Evolutionary conservation across 2,797 vertebrate species (phyloP).

Genomic region (Notolepis coatsorum): DNA sequence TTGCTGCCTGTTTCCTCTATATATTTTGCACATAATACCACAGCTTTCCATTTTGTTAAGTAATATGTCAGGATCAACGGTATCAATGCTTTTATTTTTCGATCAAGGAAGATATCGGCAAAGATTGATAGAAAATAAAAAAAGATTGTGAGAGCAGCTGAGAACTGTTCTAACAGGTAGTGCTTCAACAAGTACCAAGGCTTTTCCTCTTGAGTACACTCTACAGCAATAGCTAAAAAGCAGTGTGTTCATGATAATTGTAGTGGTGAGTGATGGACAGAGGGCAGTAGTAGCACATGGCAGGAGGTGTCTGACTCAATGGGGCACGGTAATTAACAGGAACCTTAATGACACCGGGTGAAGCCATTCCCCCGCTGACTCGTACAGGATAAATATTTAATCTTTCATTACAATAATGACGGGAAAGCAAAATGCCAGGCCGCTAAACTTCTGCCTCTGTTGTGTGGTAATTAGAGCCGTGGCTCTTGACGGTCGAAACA

Average conservation of each 20-base stretch:
- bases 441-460: constrained; percentile 53
- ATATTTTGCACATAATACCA: too few species aligned
- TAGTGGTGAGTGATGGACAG: constrained; percentile 62
- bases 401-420: constrained; percentile 77
- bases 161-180: too few species aligned
- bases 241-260: constrained; percentile 65
- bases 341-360: constrained; percentile 75
- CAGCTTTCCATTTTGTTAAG: too few species aligned
- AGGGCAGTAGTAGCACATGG: constrained; percentile 53
- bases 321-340: constrained; percentile 80
- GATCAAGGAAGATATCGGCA: too few species aligned
- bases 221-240: constrained; percentile 30
- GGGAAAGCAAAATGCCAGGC: constrained; percentile 67
- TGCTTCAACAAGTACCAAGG: too few species aligned
- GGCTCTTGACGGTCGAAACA: constrained; percentile 39
- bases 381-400: constrained; percentile 77
- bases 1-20: too few species aligned
- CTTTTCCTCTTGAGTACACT: constrained; percentile 12
- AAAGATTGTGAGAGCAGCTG: too few species aligned
- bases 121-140: too few species aligned
- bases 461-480: constrained; percentile 64
- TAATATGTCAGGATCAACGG: too few species aligned
- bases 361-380: constrained; percentile 69
- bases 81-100: too few species aligned
- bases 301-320: constrained; percentile 68